phyloP scores from a whole-genome alignment of 2,113 vertebrate genomes.

The Rissa tridactyla region DNA sequence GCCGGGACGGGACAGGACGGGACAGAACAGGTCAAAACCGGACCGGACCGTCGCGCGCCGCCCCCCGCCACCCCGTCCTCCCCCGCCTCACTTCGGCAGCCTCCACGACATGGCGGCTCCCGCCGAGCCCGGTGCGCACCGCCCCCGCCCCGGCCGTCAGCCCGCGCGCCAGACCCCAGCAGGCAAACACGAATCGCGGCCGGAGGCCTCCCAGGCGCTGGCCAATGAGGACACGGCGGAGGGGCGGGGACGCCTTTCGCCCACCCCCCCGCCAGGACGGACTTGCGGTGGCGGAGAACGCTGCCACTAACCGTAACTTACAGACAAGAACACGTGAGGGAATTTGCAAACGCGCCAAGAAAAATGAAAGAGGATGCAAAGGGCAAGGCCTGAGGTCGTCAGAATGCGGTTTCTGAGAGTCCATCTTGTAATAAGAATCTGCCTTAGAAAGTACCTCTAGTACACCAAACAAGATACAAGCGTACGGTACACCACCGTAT shows the following conservation, averaged over 20 bases:
- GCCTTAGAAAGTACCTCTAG: neutral
- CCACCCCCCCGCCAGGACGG: neutral
- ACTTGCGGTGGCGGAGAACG: fast-evolving
- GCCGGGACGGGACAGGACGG: too few species aligned
- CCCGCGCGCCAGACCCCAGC: neutral
- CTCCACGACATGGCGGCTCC: neutral
- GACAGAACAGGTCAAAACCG: neutral
- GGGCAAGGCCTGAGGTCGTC: too few species aligned
- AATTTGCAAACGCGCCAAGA: neutral
- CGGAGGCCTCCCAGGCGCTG: neutral
- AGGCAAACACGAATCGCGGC: neutral
- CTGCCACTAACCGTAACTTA: fast-evolving
- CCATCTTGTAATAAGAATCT: neutral
- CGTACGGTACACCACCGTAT: fast-evolving
- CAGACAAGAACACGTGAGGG: fast-evolving
- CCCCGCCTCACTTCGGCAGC: neutral
- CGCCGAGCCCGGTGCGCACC: neutral
- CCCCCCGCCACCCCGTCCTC: neutral
- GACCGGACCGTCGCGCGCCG: neutral
- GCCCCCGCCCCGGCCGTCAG: fast-evolving
- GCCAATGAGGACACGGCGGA: neutral
- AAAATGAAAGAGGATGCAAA: neutral
- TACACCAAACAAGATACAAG: too few species aligned
- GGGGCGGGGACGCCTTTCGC: neutral
- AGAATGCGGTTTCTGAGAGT: neutral